phyloP scores from a whole-genome alignment of 2,797 vertebrate species.

The Pogonophryne albipinna region DNA sequence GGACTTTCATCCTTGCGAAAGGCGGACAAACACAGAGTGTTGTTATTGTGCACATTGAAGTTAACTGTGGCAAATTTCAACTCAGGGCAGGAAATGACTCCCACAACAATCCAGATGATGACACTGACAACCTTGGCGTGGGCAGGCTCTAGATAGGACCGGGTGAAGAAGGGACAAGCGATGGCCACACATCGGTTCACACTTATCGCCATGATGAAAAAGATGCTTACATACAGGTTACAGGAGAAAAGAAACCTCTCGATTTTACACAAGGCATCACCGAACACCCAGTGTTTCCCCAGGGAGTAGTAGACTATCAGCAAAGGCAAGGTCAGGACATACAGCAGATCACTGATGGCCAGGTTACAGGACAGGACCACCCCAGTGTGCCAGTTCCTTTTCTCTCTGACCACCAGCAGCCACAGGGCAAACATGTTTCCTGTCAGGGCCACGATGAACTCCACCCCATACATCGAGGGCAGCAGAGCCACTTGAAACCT shows the following conservation, averaged over 20 bases:
- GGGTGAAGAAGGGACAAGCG: constrained; percentile 84
- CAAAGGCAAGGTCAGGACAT: constrained; percentile 83
- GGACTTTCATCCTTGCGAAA: neutral
- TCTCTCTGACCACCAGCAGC: constrained; percentile 73
- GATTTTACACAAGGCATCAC: constrained; percentile 74
- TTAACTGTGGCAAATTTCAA: constrained; percentile 75
- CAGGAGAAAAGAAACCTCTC: constrained; percentile 89
- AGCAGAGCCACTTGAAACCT: constrained; percentile 74
- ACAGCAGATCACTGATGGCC: constrained; percentile 87
- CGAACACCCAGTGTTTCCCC: constrained; percentile 83
- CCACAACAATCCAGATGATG: constrained; percentile 77
- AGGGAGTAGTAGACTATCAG: constrained; percentile 80
- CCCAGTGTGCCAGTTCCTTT: constrained; percentile 83
- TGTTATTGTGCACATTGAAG: fast-evolving
- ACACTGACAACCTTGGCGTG: constrained; percentile 78
- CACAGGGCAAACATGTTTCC: constrained; percentile 86
- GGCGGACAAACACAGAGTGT: constrained; percentile 66
- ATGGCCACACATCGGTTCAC: constrained; percentile 87
- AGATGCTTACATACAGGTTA: constrained; percentile 87
- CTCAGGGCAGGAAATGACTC: constrained; percentile 77
- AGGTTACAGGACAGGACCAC: constrained; percentile 88
- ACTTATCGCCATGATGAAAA: constrained; percentile 89
- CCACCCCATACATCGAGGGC: constrained; percentile 76
- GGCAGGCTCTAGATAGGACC: constrained; percentile 66
- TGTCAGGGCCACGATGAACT: constrained; percentile 79